These are phyloP conservation scores for Brachionus calyciflorus DNA, from an alignment of 1,140 invertebrate species.

Conservation along the genomic window DNA sequence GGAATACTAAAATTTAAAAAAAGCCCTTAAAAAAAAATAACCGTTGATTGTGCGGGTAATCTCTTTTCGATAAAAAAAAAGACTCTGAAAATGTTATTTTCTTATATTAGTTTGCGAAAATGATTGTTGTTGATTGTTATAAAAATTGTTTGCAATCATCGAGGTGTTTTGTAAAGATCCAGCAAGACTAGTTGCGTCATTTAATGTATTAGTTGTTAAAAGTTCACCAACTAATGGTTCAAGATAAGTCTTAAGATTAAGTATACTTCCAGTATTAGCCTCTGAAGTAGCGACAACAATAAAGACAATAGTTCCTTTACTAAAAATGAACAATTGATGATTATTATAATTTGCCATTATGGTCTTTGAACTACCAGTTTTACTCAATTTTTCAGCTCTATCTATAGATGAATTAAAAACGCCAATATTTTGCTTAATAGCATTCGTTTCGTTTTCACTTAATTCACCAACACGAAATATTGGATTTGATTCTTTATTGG, in stretches of 20 bases:
- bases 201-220: not conserved
- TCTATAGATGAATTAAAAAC: constrained; percentile 45
- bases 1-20: too few relatives aligned
- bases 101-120: not conserved
- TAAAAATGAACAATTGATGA: constrained; percentile 44
- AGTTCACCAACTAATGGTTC: constrained; percentile 32
- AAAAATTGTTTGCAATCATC: constrained; percentile 11
- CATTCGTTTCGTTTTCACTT: constrained; percentile 30
- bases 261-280: constrained; percentile 42
- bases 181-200: constrained; percentile 16
- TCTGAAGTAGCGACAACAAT: constrained; percentile 25
- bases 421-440: constrained; percentile 45
- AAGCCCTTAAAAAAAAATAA: too few relatives aligned
- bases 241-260: constrained; percentile 34
- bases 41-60: not conserved
- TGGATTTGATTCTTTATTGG: constrained; percentile 44
- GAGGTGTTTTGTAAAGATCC: constrained; percentile 25
- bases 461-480: constrained; percentile 44
- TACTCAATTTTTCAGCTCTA: constrained; percentile 36
- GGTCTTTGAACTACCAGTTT: constrained; percentile 30
- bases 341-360: constrained; percentile 44
- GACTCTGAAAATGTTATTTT: not conserved
- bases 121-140: not conserved
- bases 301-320: constrained; percentile 42
- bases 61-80: too few relatives aligned